Evolutionary conservation across 2,113 vertebrate genomes (phyloP), one percentile per base, ranked within the genome.

Genomic region (Syngnathoides biaculeatus): DNA sequence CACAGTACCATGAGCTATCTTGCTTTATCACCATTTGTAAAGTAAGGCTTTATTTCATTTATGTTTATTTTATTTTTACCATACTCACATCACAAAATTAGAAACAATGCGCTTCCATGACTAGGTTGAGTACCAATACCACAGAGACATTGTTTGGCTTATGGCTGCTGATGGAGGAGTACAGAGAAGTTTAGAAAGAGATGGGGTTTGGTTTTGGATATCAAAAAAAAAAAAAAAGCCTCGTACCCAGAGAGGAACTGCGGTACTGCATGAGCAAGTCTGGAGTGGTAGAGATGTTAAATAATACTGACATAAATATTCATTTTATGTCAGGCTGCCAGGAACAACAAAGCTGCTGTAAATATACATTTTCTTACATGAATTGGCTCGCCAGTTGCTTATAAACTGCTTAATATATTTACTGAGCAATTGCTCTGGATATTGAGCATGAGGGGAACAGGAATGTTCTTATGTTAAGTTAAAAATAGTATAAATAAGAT

Each of bases 321-420:
- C 89, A 81, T 90, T 90, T 87, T 84, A 89, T 88, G 87, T 88
- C 81, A 78, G 83, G 89, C 76, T 79, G 78, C 78, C 75, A 82
- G 84, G 79, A 78, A 85, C 68, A 82, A 83, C 86, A 84, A 72
- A 74, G 70, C 71, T 55, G n/a, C 60, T 59, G 69, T 60, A 75
- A 74, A 82, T 27, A 78, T 73, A 63, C 38, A 42, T 40, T 71
- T 80, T 74, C 75, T 71, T 74, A 43, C 45, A 65, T 68, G 65
- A 74, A 77, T 60, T 70, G 55, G 22, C 17, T 68, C 69, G 69
- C 57, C 35, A 11, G 39, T 68, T 47, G 43, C 22, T 63, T 68
- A 70, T 66, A 62, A 43, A 77, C 53, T 39, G 40, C 12, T 4
- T 13, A 70, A 45, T 56, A 52, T 78, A 55, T 72, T 72, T 68